Evolutionary conservation across 2,888 invertebrate species (phyloP), one percentile per base, ranked within the genome.

Genomic region (Hololepta plana): DNA sequence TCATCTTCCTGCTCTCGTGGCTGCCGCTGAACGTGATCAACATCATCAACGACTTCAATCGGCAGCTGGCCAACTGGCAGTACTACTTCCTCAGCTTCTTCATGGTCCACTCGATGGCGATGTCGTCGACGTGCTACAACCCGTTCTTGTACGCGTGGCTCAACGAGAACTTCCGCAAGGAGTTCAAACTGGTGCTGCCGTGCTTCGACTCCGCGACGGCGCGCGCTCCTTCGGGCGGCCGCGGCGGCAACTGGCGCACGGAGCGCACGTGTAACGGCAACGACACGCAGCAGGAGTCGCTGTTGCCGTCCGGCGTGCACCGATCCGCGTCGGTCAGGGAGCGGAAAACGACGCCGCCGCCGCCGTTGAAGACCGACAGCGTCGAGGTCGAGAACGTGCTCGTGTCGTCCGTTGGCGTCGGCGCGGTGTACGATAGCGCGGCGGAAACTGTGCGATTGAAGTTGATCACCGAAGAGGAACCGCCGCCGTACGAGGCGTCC

Each of bases 1-100:
- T 77, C 7, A 87, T 96, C 27, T 98, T 98, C 48, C 85, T 90
- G 0, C 59, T 87, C n/a, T 95, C 91, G 15, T 98, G 96, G 90
- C 55, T 88, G 28, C 88, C 90, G 38, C 59, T 96, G 31, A 96
- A 96, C 49, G 57, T 81, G 26, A 73, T 88, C 38, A 93, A 93
- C 49, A 67, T 93, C 16, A 64, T 82, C 41, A 76, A 76, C 44
- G 84, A 87, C 46, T 77, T 85, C 42, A 73, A 80, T 47, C 64
- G 65, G 23, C 66, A 67, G 31, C 72, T 73, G 12, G 72, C 68
- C 31, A 64, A 72, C 34, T 76, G 84, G 71, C 67, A 68, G 24
- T 88, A 80, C 53, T 88, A 85, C 51, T 75, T 75, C 37, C 57
- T 91, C n/a, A 64, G 79, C 38, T 98, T 93, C 49, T 87, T 95